Base-by-base conservation (phyloP, 1,140 invertebrate genomes). In the Dendroctonus valens region DNA sequence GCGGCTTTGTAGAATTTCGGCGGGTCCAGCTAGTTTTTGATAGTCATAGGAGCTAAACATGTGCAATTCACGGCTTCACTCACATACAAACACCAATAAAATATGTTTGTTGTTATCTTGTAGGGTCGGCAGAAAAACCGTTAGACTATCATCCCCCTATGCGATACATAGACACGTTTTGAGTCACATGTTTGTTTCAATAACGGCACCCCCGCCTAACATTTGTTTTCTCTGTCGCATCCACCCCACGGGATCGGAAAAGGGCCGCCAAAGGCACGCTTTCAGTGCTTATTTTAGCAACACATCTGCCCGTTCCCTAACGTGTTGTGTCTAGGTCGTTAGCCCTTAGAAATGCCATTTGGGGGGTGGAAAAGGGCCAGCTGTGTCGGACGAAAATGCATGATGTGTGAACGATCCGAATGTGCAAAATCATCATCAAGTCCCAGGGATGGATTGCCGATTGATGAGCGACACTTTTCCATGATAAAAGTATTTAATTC, bases 141-240 rank as follows among this genome's bases (percentile, higher is more conserved):
- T 63, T 63, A 63, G 39, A 54, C 42, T 38, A 12, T 12, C 60
- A 53, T 51, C 60, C 48, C 49, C 39, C 40, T 46, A 14, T 7
- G 44, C 40, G 44, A 46, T 15, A 52, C 26, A 42, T 14, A 58
- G 12, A 51, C 39, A 61, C 49, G 52, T 38, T 51, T 52, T 55
- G 37, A 63, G 60, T 53, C 50, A 53, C 26, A 63, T 63, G 60
- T 63, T 63, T 63, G 60, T 41, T 63, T 54, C 14, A 38, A 54
- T 38, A 63, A 38, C 46, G 50, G 60, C 60, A 63, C 60, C 60
- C 60, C 60, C 60, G 60, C 46, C 15, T 54, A 8, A n/a, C 41
- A 51, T 41, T 42, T 61, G 51, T 61, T 52, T 61, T 61, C 52
- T 52, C 15, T 52, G 7, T 61, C 15, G 40, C 15, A 39, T 38